These are phyloP conservation scores for Camponotus floridanus DNA, from an alignment of 1,140 invertebrate genomes.

Conservation along the genomic window DNA sequence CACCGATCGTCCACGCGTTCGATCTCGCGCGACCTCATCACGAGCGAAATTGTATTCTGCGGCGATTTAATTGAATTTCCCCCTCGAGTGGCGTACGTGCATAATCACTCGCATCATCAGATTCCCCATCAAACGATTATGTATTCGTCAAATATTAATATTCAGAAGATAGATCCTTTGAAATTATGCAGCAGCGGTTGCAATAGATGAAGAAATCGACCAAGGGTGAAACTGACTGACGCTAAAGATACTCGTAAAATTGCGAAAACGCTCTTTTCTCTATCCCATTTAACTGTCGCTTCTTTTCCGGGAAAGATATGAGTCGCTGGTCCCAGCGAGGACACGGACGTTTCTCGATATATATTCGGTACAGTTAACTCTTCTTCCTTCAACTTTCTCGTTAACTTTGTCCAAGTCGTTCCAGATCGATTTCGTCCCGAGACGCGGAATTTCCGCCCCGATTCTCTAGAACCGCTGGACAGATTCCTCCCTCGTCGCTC, in stretches of 20 bases:
- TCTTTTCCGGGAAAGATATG: not conserved
- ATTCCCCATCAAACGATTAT: not conserved
- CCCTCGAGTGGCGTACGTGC: not conserved
- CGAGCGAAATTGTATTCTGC: not conserved
- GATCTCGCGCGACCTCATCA: conserved; percentile 33
- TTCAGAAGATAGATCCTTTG: not conserved
- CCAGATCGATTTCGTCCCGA: not conserved
- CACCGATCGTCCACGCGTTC: conserved; percentile 41
- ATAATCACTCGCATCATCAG: not conserved
- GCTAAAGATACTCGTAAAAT: not conserved
- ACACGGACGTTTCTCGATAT: not conserved
- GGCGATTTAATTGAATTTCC: not conserved
- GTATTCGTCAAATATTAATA: not conserved
- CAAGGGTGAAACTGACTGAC: not conserved
- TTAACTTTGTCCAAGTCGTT: conserved; percentile 29
- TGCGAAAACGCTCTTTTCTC: not conserved
- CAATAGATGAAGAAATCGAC: not conserved
- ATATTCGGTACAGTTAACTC: conserved; percentile 19
- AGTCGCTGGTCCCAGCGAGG: conserved; percentile 8
- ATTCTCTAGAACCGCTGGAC: conserved; percentile 13
- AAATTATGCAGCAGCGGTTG: not conserved
- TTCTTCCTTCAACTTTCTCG: conserved; percentile 22
- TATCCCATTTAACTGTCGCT: not conserved
- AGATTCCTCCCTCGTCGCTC: conserved; percentile 8
- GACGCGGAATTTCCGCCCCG: conserved; percentile 21